Evolutionary conservation across 2,797 vertebrate species (phyloP), one percentile per base, ranked within the genome.

Genomic region (Acipenser ruthenus): DNA sequence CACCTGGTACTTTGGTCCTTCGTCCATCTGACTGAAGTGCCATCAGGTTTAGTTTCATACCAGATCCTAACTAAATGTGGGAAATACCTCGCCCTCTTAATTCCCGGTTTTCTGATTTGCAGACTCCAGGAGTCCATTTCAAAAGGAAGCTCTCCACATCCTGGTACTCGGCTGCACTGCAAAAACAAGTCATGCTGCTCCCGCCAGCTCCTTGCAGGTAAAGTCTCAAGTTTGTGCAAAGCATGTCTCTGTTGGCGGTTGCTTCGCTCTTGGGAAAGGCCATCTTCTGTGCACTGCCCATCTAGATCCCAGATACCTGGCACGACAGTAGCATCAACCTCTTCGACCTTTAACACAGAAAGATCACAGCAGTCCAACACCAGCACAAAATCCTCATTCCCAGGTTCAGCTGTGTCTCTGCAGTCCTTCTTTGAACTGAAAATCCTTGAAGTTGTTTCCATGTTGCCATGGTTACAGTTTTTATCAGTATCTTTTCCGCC

Each of bases 291-390:
- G 53, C 70, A 52, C 11, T 70, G 72, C 4, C 70, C 67, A 1
- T n/a, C 51, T 18, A 78, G 69, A 9, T 65, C 8, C 52, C 65
- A 60, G 82, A 80, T 78, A 72, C 77, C 86, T 70, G 80, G 72
- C 71, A 93, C 88, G 61, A 83, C 78, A 63, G 88, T 63, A 73
- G 93, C 70, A 74, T 97, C 91, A 69, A 98, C 78, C 75, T 95
- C 95, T 76, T 99, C 95, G 1, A 97, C 93, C 81, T 90, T 92
- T 71, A 84, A 84, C 73, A 99, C 91, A 0, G 79, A 74, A 49
- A 98, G 89, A 86, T 97, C 93, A 84, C 95, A 97, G 86, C 95
- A 97, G 86, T 99, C 96, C 78, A 99, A 73, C 66, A 97, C 78
- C 67, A 99, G 83, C 67, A 91, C 86, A 86, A 99, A 99, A 82